phyloP scores from a whole-genome alignment of 2,888 invertebrate genomes.

The Tholera decimalis region DNA sequence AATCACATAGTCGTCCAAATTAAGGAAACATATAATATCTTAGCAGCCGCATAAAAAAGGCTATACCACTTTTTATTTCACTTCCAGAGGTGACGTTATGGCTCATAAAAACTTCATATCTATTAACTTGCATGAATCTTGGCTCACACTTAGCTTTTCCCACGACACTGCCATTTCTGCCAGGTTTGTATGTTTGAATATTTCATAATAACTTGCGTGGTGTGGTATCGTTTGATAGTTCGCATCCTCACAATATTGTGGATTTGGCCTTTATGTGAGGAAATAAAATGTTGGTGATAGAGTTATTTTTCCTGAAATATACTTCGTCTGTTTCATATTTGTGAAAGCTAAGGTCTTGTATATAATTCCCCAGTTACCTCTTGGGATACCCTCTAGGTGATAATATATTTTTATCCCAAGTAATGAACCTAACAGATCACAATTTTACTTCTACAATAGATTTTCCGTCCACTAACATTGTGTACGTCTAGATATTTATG shows the following conservation, averaged over 20 bases:
- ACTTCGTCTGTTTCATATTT: slow-evolving; percentile 3
- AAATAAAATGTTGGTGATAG: slow-evolving; percentile 40
- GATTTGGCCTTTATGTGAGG: slow-evolving; percentile 47
- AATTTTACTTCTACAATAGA: background rate
- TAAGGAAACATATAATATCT: slow-evolving; percentile 66
- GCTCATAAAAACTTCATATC: slow-evolving; percentile 82
- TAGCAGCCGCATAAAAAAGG: slow-evolving; percentile 73
- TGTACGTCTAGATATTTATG: background rate
- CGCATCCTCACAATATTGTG: slow-evolving; percentile 42
- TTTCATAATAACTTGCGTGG: slow-evolving; percentile 57
- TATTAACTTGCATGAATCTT: slow-evolving; percentile 81
- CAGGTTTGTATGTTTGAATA: slow-evolving; percentile 57
- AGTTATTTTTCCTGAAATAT: slow-evolving; percentile 22
- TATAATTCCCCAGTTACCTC: slow-evolving; percentile 18
- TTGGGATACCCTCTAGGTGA: background rate
- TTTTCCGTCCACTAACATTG: background rate
- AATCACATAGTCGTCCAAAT: slow-evolving; percentile 47
- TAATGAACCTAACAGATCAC: slow-evolving; percentile 2
- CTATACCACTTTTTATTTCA: slow-evolving; percentile 80
- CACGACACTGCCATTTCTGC: slow-evolving; percentile 64
- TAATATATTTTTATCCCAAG: slow-evolving; percentile 6
- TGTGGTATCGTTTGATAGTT: slow-evolving; percentile 55
- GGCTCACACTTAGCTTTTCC: slow-evolving; percentile 70
- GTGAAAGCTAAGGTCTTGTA: background rate
- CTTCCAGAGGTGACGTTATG: slow-evolving; percentile 80